Conservation (phyloP, 2,113 vertebrate species). For the Fukomys damarensis region DNA sequence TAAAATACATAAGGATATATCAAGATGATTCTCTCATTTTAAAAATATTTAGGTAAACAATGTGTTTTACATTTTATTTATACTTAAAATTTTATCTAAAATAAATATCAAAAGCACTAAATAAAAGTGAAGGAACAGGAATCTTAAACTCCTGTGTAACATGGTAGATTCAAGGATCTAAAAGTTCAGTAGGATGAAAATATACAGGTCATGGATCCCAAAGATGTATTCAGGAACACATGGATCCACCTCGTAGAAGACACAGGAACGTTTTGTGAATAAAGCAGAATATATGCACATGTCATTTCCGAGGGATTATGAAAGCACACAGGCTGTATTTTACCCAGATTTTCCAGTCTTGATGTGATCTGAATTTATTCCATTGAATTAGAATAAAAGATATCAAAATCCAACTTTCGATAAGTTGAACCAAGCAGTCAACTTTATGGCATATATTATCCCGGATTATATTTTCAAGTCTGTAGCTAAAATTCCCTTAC, state of each 20-base stretch:
- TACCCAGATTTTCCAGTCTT: not conserved
- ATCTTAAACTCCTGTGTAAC: not conserved
- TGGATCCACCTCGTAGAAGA: not conserved
- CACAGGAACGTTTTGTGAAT: not conserved
- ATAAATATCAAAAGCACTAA: too few relatives aligned
- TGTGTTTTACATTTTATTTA: too few relatives aligned
- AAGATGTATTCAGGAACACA: not conserved
- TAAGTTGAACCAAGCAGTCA: not conserved
- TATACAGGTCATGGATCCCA: not conserved
- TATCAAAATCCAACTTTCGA: not conserved
- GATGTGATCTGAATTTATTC: not conserved
- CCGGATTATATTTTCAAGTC: not conserved
- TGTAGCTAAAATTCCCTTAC: slow-evolving; percentile 8
- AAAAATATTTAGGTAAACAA: too few relatives aligned
- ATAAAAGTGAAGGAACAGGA: not conserved
- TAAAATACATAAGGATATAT: too few relatives aligned
- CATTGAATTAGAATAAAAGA: not conserved
- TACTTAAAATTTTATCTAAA: too few relatives aligned
- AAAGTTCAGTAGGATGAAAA: not conserved
- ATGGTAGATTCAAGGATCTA: not conserved
- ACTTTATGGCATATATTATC: not conserved
- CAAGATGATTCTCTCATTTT: too few relatives aligned
- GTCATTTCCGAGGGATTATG: not conserved
- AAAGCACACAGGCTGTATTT: not conserved
- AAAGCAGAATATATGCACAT: not conserved